Conservation (phyloP, 1,140 invertebrate genomes). For the Scylla paramamosain region DNA sequence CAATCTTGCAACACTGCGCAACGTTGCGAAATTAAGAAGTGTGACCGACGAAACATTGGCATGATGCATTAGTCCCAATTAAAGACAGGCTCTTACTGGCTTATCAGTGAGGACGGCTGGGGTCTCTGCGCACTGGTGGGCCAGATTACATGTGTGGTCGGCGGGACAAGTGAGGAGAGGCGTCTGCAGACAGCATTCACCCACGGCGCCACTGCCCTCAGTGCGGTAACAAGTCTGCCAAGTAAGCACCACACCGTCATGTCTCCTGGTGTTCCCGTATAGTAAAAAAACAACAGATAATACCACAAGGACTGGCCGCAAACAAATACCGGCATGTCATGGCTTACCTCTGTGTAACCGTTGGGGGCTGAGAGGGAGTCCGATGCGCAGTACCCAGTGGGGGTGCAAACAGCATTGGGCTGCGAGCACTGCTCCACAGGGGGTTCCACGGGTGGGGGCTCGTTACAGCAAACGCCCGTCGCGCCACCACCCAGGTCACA, state of each 20-base stretch:
- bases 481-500: slow-evolving; percentile 40
- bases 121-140: slow-evolving; percentile 9
- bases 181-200: neutral
- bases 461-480: slow-evolving; percentile 40
- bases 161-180: neutral
- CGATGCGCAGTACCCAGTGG: neutral
- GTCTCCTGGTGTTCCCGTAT: neutral
- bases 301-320: neutral
- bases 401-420: neutral
- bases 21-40: neutral
- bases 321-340: neutral
- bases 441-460: neutral
- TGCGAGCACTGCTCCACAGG: slow-evolving; percentile 54
- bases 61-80: neutral
- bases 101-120: neutral
- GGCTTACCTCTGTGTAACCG: neutral
- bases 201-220: neutral
- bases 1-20: too few relatives aligned
- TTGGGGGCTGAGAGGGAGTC: neutral
- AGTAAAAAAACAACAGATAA: neutral
- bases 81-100: neutral
- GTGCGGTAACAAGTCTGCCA: slow-evolving; percentile 22
- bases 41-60: neutral
- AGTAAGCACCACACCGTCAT: neutral
- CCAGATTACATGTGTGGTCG: neutral